A percentile compares a stretch with the other conserved stretches of the same genome.
Conservation (phyloP, 2,113 vertebrate species). For the Panthera tigris region DNA sequence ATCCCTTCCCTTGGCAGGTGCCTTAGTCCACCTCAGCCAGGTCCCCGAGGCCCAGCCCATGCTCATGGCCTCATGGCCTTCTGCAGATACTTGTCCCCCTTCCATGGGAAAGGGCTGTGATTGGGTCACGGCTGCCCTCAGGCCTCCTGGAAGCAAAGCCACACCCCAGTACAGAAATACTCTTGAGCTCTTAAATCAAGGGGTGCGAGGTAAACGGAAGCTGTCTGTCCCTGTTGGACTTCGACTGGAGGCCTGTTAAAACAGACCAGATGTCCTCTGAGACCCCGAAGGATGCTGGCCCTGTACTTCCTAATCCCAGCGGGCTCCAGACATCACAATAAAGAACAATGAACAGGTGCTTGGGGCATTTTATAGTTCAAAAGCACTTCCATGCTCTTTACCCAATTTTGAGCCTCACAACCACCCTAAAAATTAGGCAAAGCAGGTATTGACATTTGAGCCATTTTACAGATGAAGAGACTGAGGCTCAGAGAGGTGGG, state of each 20-base stretch:
- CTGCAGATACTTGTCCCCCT: not conserved
- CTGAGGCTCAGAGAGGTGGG: not conserved
- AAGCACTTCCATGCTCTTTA: not conserved
- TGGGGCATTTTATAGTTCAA: not conserved
- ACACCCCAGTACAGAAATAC: not conserved
- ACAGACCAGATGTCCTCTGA: not conserved
- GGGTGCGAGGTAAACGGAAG: not conserved
- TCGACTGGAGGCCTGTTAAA: not conserved
- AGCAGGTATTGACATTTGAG: not conserved
- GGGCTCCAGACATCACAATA: not conserved
- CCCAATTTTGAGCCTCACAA: not conserved
- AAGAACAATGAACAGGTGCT: not conserved
- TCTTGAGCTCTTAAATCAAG: not conserved
- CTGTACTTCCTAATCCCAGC: not conserved
- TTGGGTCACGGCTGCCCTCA: not conserved
- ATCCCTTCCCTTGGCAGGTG: not conserved
- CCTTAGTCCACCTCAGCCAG: not conserved
- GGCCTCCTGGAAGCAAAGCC: not conserved
- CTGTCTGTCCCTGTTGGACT: not conserved
- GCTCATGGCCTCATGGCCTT: not conserved
- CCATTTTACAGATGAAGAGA: constrained; percentile 10
- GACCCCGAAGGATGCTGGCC: not conserved
- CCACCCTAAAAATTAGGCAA: no score
- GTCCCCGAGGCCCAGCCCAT: not conserved
- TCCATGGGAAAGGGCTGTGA: not conserved